A percentile compares a stretch with the other conserved stretches of the same genome.
Conservation (phyloP, 2,888 invertebrate genomes). For the Steinernema scapterisci region DNA sequence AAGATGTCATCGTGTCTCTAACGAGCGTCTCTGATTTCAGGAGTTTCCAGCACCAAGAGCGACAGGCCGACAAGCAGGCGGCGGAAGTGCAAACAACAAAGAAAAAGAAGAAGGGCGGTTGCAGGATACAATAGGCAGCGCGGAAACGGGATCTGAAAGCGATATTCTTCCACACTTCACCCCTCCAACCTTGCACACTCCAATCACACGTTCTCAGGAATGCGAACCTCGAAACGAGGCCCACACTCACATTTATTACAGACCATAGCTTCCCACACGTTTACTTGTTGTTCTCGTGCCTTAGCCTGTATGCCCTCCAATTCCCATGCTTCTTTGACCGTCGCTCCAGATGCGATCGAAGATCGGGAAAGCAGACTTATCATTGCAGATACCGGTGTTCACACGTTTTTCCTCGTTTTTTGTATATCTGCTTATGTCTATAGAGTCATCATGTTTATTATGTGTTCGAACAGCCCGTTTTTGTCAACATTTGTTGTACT, state of each 20-base stretch:
- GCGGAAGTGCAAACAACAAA: constrained; percentile 30
- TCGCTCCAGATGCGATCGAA: too few relatives aligned
- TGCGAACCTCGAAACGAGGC: constrained; percentile 8
- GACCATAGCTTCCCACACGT: neutral
- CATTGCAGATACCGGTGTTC: constrained; percentile 28
- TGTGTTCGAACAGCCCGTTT: too few relatives aligned
- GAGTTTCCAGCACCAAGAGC: constrained; percentile 20
- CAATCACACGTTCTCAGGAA: constrained; percentile 25
- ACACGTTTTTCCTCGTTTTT: neutral
- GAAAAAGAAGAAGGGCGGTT: constrained; percentile 39
- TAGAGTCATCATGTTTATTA: neutral
- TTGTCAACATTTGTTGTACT: constrained; percentile 1
- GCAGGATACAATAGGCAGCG: constrained; percentile 40
- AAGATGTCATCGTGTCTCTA: neutral
- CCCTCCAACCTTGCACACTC: constrained; percentile 5
- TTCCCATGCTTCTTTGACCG: constrained; percentile 7
- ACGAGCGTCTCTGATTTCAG: neutral
- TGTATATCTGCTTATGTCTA: neutral
- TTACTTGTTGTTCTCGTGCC: constrained; percentile 15
- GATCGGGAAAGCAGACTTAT: constrained; percentile 5
- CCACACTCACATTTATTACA: neutral
- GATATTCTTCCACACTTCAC: neutral
- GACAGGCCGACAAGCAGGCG: neutral
- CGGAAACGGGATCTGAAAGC: neutral
- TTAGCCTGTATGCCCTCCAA: neutral